Evolutionary conservation across 2,888 invertebrate genomes (phyloP).

Genomic region (Nebria salina): DNA sequence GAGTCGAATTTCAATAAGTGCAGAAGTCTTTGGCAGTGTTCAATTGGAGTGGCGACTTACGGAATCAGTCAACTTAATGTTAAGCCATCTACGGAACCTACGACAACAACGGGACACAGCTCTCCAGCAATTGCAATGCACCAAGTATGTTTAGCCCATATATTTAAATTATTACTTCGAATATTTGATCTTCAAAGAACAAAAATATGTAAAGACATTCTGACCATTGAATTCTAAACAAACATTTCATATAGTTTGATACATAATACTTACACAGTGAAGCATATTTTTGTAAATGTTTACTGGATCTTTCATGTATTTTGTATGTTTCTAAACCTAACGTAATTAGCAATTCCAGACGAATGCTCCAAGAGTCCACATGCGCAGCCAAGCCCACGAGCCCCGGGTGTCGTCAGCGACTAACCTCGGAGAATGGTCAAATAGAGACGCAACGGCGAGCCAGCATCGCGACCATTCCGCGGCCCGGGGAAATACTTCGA

Average conservation of each 20-base stretch:
- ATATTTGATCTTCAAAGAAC: too few species aligned
- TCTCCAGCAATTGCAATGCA: conserved; percentile 67
- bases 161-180: not conserved
- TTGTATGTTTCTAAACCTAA: not conserved
- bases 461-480: conserved; percentile 66
- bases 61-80: conserved; percentile 67
- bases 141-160: conserved; percentile 60
- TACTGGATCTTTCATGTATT: too few species aligned
- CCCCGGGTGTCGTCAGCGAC: not conserved
- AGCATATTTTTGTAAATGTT: too few species aligned
- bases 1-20: conserved; percentile 57
- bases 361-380: conserved; percentile 57
- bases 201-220: too few species aligned
- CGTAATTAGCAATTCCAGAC: conserved; percentile 49
- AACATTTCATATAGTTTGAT: too few species aligned
- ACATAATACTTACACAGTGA: too few species aligned
- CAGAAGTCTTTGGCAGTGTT: conserved; percentile 66
- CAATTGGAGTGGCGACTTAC: conserved; percentile 69
- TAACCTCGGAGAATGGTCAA: conserved; percentile 47
- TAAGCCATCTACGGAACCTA: conserved; percentile 68
- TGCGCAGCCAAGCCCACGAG: conserved; percentile 50
- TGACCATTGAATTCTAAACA: too few species aligned
- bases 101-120: conserved; percentile 67
- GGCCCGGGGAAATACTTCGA: conserved; percentile 56
- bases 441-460: conserved; percentile 64